Base-by-base conservation (phyloP, 2,888 invertebrate species). In the Pristionchus japonicus region DNA sequence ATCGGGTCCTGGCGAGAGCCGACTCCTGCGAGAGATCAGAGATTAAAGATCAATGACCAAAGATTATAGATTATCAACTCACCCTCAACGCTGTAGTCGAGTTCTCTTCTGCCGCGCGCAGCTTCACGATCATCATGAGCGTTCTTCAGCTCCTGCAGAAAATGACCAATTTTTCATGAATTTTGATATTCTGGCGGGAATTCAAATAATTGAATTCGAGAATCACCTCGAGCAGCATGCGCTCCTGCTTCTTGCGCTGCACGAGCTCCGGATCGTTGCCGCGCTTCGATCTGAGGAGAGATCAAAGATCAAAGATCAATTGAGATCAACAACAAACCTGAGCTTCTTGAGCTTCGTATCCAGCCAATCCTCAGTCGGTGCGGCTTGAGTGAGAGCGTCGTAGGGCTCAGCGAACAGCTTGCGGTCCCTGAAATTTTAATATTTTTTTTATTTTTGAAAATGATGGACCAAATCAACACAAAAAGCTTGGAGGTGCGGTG, bases 221-320 rank as follows among this genome's bases (percentile, higher is more conserved):
- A 20, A 6, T 17, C 17, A 92, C 92, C 89, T 94, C 94, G 74
- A 94, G 90, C 85, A 95, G 40, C 94, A 95, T 90, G 94, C 95
- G 90, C 93, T 95, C 93, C 93, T 94, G 92, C 88, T 92, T 90
- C 90, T 94, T 89, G 93, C 94, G 89, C 93, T 94, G 88, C 47
- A 89, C 90, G n/a, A 80, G 43, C 34, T 87, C 87, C 34, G 87
- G 87, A n/a, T 87, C 87, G 67, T 64, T 87, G 43, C 61, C 61
- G 40, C 87, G 77, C 87, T 87, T 87, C 23, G 87, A 87, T 37
- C 77, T 87, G 86, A n/a, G 20, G 61, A 84, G 27, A 49, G n/a
- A 61, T 61, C 52, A 83, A n/a, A 47, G 47, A 82, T 47, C 52
- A 82, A 82, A 49, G 37, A 20, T 37, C 34, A 64, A 27, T 17